Evolutionary conservation across 1,140 invertebrate genomes (phyloP).

Genomic region (Vanessa tameamea): DNA sequence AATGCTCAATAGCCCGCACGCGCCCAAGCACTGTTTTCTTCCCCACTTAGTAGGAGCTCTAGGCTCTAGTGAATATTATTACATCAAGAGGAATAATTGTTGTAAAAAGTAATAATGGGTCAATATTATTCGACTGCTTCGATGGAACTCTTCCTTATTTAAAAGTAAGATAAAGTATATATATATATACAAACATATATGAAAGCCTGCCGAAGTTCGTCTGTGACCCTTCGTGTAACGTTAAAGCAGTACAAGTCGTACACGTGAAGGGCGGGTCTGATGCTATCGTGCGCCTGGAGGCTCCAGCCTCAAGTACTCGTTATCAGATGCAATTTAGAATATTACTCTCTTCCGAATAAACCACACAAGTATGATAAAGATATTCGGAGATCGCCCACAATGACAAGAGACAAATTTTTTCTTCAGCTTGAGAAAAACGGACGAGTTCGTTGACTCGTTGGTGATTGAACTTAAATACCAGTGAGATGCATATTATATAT

Average conservation of each 20-base stretch:
- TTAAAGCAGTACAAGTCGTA: neutral
- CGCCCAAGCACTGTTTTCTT: no score
- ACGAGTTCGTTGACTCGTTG: no score
- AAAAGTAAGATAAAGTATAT: neutral
- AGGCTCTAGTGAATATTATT: no score
- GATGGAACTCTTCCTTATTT: no score
- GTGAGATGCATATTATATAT: no score
- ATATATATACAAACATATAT: neutral
- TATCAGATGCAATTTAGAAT: constrained; percentile 31
- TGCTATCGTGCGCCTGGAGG: constrained; percentile 8
- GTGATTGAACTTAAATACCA: no score
- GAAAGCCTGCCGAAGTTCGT: neutral
- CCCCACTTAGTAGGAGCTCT: no score
- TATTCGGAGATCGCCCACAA: neutral
- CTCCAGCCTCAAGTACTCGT: constrained; percentile 9
- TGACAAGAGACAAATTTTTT: neutral
- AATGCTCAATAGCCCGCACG: no score
- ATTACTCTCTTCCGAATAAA: constrained; percentile 12
- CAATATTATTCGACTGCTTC: no score
- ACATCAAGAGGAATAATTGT: no score
- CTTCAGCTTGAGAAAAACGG: neutral
- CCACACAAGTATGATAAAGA: neutral
- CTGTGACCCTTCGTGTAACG: constrained; percentile 15
- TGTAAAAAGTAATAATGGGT: no score
- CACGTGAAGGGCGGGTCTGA: constrained; percentile 24